Evolutionary conservation across 2,888 invertebrate genomes (phyloP), one percentile per base, ranked within the genome.

Genomic region (Caenorhabditis plicata): DNA sequence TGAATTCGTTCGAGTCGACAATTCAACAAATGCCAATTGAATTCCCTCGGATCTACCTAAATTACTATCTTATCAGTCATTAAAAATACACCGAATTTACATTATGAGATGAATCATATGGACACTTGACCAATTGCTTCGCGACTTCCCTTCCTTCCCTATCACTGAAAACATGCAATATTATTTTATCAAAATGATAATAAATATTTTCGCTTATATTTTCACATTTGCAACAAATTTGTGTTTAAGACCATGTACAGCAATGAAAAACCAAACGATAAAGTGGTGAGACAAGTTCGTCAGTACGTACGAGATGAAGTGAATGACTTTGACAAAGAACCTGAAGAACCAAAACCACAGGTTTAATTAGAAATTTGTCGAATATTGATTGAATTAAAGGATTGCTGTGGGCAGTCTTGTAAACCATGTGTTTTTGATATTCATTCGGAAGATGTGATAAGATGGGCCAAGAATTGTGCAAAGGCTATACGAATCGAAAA

Each of bases 401-500:
- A 62, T 39, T 62, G 62, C 26, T 62, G 62, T 26, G 62, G 62
- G 13, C 55, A 50, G 31, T 52, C 52, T 13, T 62, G 62, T 44
- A 38, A 47, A 17, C 62, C 62, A 11, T 62, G 62, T 48, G 51
- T 62, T 15, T 62, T 62, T 36, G 62, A 62, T 35, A 44, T 62
- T 43, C 50, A 62, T 35, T 38, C 32, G 11, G 23, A 51, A 5
- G 56, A 62, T 32, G 11, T 62, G 5, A 23, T 42, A 15, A 23
- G 17, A n/a, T 62, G 62, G 62, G 62, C 62, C 3, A 52, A 43
- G 23, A 50, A 53, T 9, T 31, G 26, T 22, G 43, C 53, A 3
- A 49, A 49, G 31, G 20, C 13, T 20, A 41, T 52, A 5, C 7
- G n/a, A n/a, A n/a, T 40, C n/a, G 22, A 42, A 22, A 46, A 51